Conservation (phyloP, 1,140 invertebrate genomes). For the Heterodera carotae region DNA sequence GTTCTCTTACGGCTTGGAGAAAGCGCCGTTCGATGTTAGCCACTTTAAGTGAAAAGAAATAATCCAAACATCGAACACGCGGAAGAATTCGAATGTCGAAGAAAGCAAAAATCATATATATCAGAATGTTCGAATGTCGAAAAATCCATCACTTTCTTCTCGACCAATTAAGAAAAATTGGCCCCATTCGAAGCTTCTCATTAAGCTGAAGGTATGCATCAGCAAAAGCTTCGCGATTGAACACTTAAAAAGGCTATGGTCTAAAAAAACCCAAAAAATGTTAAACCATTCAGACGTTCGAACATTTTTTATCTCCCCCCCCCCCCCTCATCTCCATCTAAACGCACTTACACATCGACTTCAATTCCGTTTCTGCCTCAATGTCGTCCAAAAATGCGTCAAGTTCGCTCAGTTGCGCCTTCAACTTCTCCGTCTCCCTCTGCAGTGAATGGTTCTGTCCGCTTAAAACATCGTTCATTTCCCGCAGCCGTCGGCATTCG, state of each 20-base stretch:
- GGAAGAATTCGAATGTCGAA: too few species aligned
- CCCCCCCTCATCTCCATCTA: neutral
- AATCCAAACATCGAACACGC: too few species aligned
- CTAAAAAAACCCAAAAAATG: too few species aligned
- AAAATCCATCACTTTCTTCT: too few species aligned
- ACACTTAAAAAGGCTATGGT: too few species aligned
- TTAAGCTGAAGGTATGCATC: too few species aligned
- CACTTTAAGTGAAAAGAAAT: conserved; percentile 34
- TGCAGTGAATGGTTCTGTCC: conserved; percentile 39
- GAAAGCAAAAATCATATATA: too few species aligned
- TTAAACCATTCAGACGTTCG: too few species aligned
- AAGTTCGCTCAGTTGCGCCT: conserved; percentile 42
- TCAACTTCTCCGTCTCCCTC: conserved; percentile 30
- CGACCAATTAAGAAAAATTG: conserved; percentile 1
- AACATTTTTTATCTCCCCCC: too few species aligned
- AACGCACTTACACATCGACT: conserved; percentile 48
- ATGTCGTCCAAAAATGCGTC: conserved; percentile 48
- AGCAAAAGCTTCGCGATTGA: too few species aligned
- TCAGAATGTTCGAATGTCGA: too few species aligned
- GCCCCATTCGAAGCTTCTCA: too few species aligned
- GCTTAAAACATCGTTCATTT: conserved; percentile 42
- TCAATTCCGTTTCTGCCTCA: conserved; percentile 52
- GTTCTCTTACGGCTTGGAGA: conserved; percentile 47
- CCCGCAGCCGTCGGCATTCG: conserved; percentile 34
- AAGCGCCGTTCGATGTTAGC: conserved; percentile 53